phyloP scores from a whole-genome alignment of 2,113 vertebrate genomes.

The Sarotherodon lohbergeri region DNA sequence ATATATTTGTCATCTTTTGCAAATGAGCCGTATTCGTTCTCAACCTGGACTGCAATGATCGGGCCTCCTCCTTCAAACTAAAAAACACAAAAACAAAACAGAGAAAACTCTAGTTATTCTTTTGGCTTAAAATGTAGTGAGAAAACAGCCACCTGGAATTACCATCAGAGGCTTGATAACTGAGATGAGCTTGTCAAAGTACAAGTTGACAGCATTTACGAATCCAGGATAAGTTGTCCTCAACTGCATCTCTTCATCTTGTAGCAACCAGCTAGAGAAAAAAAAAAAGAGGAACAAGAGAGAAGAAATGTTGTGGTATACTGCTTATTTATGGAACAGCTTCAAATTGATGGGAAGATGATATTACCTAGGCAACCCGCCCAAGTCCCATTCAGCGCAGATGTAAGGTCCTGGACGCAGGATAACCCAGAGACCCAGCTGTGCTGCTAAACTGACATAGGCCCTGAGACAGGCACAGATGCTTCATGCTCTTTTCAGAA shows the following conservation, averaged over 20 bases:
- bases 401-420: slow-evolving; percentile 92
- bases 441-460: slow-evolving; percentile 78
- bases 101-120: background rate
- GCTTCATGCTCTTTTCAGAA: background rate
- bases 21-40: slow-evolving; percentile 94
- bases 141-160: background rate
- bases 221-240: slow-evolving; percentile 86
- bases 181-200: slow-evolving; percentile 79
- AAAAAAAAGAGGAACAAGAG: background rate
- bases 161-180: slow-evolving; percentile 82
- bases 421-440: slow-evolving; percentile 86
- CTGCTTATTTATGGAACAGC: background rate
- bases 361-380: slow-evolving; percentile 85
- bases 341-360: background rate
- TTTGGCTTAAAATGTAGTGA: background rate
- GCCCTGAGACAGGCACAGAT: slow-evolving; percentile 63
- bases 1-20: slow-evolving; percentile 83
- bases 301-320: background rate
- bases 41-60: slow-evolving; percentile 89
- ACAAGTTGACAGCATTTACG: slow-evolving; percentile 75
- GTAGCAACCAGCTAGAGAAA: slow-evolving; percentile 82
- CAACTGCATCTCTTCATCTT: slow-evolving; percentile 81
- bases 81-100: background rate
- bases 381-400: slow-evolving; percentile 86
- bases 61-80: slow-evolving; percentile 78